Conservation (phyloP, 1,140 invertebrate genomes). For the Asobara japonica region DNA sequence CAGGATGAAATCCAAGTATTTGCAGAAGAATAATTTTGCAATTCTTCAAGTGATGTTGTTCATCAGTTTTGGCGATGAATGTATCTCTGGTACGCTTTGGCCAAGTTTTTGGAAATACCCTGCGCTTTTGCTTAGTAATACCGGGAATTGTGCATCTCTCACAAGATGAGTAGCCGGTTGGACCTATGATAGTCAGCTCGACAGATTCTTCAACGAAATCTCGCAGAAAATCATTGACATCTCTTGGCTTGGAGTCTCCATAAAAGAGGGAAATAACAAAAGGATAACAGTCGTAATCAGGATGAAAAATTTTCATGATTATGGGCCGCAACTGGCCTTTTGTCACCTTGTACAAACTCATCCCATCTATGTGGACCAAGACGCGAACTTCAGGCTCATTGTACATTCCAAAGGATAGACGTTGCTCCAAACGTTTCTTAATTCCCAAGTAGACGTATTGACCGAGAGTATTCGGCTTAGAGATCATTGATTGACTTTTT, state of each 20-base stretch:
- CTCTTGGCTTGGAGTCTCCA: not conserved
- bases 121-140: not conserved
- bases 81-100: conserved; percentile 32
- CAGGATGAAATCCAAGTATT: conserved; percentile 31
- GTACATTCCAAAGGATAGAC: not conserved
- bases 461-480: not conserved
- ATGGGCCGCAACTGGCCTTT: not conserved
- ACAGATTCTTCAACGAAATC: not conserved
- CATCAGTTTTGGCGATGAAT: conserved; percentile 28
- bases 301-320: not conserved
- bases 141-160: not conserved
- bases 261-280: not conserved
- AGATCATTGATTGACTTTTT: not conserved
- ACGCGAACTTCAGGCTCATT: not conserved
- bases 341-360: not conserved
- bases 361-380: not conserved
- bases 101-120: conserved; percentile 30
- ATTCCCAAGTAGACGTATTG: not conserved
- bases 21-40: conserved; percentile 12
- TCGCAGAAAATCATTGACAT: not conserved
- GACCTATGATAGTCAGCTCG: not conserved
- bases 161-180: not conserved
- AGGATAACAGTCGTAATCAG: not conserved
- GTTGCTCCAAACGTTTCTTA: not conserved
- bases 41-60: conserved; percentile 35